Evolutionary conservation across 2,797 vertebrate species (phyloP), one percentile per base, ranked within the genome.

Genomic region (Sebastes minor): DNA sequence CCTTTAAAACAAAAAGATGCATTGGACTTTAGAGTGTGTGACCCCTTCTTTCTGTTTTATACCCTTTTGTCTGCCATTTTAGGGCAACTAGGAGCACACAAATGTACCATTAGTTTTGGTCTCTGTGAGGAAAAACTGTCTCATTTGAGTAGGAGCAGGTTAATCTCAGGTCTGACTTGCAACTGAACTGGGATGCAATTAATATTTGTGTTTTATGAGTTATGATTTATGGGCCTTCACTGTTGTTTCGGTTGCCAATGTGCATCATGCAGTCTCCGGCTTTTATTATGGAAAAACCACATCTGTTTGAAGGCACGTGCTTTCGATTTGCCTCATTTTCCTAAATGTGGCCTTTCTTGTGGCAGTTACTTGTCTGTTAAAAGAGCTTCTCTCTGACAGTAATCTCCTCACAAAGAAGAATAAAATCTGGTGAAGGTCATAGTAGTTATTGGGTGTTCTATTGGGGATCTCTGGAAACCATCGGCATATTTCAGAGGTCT

Each of bases 261-360:
- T 78, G 46, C 49, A 86, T 35, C 42, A 25, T 56, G 62, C 71
- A 76, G 69, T 56, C 63, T 75, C 22, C 69, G 66, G 56, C 22
- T 81, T 82, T 69, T 60, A 80, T 33, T 49, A 65, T 53, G 18
- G 42, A 68, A 71, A 87, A 85, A 64, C 56, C 73, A 68, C 77
- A 85, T 86, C 27, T 69, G 60, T 81, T 66, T 79, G 42, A 71
- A 76, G 35, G 7, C 78, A 81, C 72, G 22, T 89, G 87, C 52
- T 84, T 83, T 82, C 27, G n/a, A 76, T 89, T 85, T 30, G 55
- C 65, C 69, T 80, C 23, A n/a, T 84, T 80, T 75, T 72, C 67
- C 70, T 69, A 74, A 89, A 65, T 2, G 49, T 32, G 76, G 22
- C 55, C 73, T 88, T 87, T 89, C 33, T 85, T 85, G 74, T 90